These are phyloP conservation scores for Coendou prehensilis DNA, from an alignment of 2,797 vertebrate species.

Conservation along the genomic window DNA sequence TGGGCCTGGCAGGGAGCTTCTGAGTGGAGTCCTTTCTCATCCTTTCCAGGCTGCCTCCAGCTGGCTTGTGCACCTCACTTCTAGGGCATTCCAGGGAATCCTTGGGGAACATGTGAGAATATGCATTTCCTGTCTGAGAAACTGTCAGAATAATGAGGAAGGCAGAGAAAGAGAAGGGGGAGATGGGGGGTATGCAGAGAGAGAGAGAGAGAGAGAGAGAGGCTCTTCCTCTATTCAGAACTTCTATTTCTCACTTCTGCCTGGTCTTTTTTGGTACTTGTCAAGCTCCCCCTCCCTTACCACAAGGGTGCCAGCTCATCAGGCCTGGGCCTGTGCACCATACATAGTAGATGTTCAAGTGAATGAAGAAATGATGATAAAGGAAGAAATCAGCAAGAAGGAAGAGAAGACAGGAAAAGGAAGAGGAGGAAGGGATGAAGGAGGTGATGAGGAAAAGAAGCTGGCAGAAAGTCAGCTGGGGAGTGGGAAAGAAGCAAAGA, in stretches of 20 bases:
- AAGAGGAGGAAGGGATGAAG: neutral
- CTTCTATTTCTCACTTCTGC: neutral
- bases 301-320: neutral
- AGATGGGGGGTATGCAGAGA: neutral
- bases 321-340: no score
- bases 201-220: neutral
- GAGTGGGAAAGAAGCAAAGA: neutral
- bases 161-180: neutral
- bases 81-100: constrained; percentile 71
- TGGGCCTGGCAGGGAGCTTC: neutral
- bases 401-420: neutral
- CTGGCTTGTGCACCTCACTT: constrained; percentile 64
- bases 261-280: neutral
- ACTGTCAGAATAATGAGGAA: constrained; percentile 64
- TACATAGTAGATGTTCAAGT: neutral
- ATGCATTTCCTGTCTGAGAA: constrained; percentile 71
- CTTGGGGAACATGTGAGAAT: constrained; percentile 62
- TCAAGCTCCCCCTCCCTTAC: no score
- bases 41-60: neutral
- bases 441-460: neutral
- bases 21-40: neutral
- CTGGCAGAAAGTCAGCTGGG: neutral
- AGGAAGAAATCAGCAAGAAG: neutral
- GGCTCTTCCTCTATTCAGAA: neutral
- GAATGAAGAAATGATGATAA: neutral